A percentile compares a stretch with the other conserved stretches of the same genome.
Evolutionary conservation across 2,113 vertebrate species (phyloP).

Genomic region (Hypanus sabinus): DNA sequence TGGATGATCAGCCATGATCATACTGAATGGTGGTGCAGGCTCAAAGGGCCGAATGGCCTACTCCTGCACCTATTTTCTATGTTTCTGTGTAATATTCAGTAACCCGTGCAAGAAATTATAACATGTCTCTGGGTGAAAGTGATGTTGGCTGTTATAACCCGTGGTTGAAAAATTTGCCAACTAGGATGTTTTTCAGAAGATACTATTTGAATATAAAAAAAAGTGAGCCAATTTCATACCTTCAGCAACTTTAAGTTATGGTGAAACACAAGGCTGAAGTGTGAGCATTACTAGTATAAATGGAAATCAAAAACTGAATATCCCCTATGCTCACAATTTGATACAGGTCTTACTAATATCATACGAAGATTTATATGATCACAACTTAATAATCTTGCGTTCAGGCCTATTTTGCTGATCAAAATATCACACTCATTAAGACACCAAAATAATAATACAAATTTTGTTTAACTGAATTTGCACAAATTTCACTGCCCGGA

Average conservation of each 20-base stretch:
- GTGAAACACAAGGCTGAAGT: too few species aligned
- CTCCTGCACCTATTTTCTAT: too few species aligned
- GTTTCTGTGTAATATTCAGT: too few species aligned
- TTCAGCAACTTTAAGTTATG: background rate
- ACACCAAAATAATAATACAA: background rate
- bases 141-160: background rate
- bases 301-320: background rate
- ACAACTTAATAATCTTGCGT: background rate
- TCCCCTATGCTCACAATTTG: background rate
- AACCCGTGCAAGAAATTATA: background rate
- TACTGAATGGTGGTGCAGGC: too few species aligned
- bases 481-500: background rate
- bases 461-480: background rate
- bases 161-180: background rate
- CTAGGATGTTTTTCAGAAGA: background rate
- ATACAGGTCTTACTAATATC: background rate
- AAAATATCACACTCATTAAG: background rate
- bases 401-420: background rate
- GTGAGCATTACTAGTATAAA: background rate
- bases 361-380: background rate
- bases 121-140: background rate
- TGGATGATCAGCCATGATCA: too few species aligned
- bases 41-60: too few species aligned
- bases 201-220: background rate
- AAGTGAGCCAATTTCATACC: background rate